Evolutionary conservation across 1,140 invertebrate species (phyloP), one percentile per base, ranked within the genome.

Genomic region (Ceratosolen solmsi): DNA sequence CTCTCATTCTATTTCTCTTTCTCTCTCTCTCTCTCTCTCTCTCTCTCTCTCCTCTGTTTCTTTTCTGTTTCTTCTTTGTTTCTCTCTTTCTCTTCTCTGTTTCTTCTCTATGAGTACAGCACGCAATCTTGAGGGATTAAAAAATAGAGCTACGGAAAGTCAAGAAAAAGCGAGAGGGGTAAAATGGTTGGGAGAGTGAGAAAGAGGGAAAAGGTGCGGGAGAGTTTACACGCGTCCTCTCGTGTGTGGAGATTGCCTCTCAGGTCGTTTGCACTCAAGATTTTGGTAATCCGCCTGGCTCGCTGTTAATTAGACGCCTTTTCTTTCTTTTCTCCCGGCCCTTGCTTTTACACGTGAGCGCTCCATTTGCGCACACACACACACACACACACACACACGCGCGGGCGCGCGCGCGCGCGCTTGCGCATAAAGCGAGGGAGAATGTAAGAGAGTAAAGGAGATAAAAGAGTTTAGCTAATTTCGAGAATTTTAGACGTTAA

Each of bases 111-210:
- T 3, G 60, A 65, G 60, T 30, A 46, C 83, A 79, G 79, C 84
- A 83, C 83, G 87, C 86, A 86, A 89, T 89, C 89, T 90, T 90
- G 86, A 85, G 88, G 86, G 87, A 89, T 90, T 89, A 89, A 90
- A 90, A 89, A 90, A 88, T 84, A 86, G 85, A 79, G 84, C 82
- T 80, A 77, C 72, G 63, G 70, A 33, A 80, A 85, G 87, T 46
- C 41, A 46, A 86, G 83, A 78, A 79, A 82, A 81, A 56, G 75
- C 33, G 71, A 56, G 8, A 63, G 36, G 9, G 49, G 4, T 56
- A 63, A n/a, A 15, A 25, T 75, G 49, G 13, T 71, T 36, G 63
- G 54, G 78, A 58, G 25, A 33, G 60, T 0, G 22, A 41, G 60
- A 65, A 13, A 77, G 41, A 27, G n/a, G 27, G 51, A 60, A 51